Evolutionary conservation across 2,113 vertebrate genomes (phyloP), one percentile per base, ranked within the genome.

Genomic region (Motacilla alba): DNA sequence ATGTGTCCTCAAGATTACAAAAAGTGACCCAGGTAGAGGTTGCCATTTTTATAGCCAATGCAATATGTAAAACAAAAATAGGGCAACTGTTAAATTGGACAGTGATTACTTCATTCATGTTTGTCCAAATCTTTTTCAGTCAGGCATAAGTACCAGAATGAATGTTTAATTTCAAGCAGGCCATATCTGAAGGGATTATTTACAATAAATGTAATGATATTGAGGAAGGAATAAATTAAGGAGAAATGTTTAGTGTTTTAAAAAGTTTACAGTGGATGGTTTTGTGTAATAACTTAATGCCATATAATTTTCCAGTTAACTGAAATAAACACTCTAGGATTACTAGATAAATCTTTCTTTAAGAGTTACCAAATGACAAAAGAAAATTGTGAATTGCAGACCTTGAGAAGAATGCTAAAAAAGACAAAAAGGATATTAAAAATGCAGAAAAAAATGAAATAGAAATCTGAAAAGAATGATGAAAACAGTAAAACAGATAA

Each of bases 401-500:
- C 30, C 11, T 72, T 75, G 50, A 63, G 17, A 37, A 75, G 26
- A 94, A 86, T 59, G 11, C 5, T 83, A 58, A 75, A 49, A 50
- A 88, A 86, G 60, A 87, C 55, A 78, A 89, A 89, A 94, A 63
- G 52, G 77, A 84, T 44, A 93, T 96, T 96, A 94, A 91, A 96
- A 95, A 91, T 87, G 30, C 86, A 94, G 81, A 76, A 27, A 49
- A 24, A 49, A 7, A 90, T 77, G 62, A 84, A 95, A 88, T 46
- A 74, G 78, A 85, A 84, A 88, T 91, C 58, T 70, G 82, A 91
- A 59, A 86, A 76, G 73, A 95, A 87, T 89, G 41, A 86, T 81
- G 88, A 84, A 93, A 96, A 63, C 35, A 89, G 37, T 68, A 75
- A 93, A 82, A 91, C 21, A 87, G 80, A 94, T 87, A 81, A 78